Conservation (phyloP, 2,113 vertebrate genomes). For the Festucalex cinctus region DNA sequence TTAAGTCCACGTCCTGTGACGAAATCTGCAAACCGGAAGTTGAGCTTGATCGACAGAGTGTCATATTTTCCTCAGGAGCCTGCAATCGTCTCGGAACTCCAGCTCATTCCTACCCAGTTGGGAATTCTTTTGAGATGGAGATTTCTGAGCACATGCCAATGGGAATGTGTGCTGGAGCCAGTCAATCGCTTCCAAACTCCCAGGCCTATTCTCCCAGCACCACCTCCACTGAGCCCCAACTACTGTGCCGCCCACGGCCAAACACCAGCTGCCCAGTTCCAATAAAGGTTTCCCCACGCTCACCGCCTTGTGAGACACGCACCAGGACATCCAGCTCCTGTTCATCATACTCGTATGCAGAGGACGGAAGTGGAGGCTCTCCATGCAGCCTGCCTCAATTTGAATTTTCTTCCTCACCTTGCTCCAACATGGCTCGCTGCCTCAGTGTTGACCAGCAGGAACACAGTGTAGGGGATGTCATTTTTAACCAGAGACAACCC, state of each 20-base stretch:
- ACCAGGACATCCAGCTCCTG: constrained; percentile 98
- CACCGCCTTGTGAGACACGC: constrained; percentile 91
- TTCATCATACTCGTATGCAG: constrained; percentile 95
- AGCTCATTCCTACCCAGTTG: constrained; percentile 88
- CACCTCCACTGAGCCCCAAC: constrained; percentile 72
- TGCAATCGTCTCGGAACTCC: constrained; percentile 88
- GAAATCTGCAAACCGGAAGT: constrained; percentile 91
- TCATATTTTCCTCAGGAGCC: constrained; percentile 94
- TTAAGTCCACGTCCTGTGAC: constrained; percentile 85
- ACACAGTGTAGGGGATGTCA: constrained; percentile 78
- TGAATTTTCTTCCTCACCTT: constrained; percentile 96
- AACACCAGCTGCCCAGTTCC: constrained; percentile 99
- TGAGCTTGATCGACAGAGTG: constrained; percentile 93
- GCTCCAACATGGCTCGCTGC: constrained; percentile 89
- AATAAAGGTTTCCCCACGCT: constrained; percentile 98
- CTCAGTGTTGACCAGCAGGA: constrained; percentile 88
- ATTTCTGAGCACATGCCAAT: constrained; percentile 89
- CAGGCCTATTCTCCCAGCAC: constrained; percentile 84
- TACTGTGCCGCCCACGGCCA: constrained; percentile 85
- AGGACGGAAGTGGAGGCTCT: constrained; percentile 93
- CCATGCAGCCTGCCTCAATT: constrained; percentile 97
- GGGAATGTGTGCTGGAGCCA: constrained; percentile 85
- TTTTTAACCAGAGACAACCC: constrained; percentile 86
- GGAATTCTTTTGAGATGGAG: constrained; percentile 92
- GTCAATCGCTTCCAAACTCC: constrained; percentile 90